Evolutionary conservation across 92 coral and sea anemone genomes (phyloP).

Genomic region (Siderastrea siderea): DNA sequence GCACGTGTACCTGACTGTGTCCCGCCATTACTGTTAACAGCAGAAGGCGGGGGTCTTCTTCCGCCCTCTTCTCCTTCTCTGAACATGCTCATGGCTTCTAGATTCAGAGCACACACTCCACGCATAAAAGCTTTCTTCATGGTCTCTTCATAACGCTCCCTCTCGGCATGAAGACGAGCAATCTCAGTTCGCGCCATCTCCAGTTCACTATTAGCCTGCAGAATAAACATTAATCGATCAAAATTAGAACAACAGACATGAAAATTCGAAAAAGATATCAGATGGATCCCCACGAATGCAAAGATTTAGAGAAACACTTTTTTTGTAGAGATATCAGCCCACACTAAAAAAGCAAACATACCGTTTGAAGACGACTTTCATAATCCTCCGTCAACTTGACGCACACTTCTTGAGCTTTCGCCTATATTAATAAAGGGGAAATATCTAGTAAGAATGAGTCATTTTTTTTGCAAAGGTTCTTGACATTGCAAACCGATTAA

Average conservation of each 20-base stretch:
- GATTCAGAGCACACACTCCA: conserved; percentile 97
- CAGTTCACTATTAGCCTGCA: conserved; percentile 84
- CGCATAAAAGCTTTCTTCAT: conserved; percentile 99
- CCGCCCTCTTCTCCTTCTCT: conserved; percentile 96
- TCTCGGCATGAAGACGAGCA: conserved; percentile 89
- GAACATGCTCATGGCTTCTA: conserved; percentile 99
- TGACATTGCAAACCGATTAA: no score
- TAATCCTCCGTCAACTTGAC: conserved; percentile 96
- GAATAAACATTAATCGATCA: neutral
- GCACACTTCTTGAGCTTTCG: conserved; percentile 97
- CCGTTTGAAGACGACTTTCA: conserved; percentile 91
- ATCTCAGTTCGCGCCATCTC: conserved; percentile 92
- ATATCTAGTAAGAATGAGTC: neutral
- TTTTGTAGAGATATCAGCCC: neutral
- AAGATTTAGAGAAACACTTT: no score
- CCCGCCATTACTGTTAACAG: conserved; percentile 8
- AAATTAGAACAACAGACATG: neutral
- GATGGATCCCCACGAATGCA: neutral
- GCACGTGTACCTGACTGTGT: neutral
- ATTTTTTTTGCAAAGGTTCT: no score
- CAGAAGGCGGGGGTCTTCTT: conserved; percentile 27
- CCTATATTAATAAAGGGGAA: conserved; percentile 21
- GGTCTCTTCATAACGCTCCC: conserved; percentile 96
- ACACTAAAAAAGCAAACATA: neutral
- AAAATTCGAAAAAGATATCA: neutral